Evolutionary conservation across 2,797 vertebrate genomes (phyloP), one percentile per base, ranked within the genome.

Genomic region (Pogonophryne albipinna): DNA sequence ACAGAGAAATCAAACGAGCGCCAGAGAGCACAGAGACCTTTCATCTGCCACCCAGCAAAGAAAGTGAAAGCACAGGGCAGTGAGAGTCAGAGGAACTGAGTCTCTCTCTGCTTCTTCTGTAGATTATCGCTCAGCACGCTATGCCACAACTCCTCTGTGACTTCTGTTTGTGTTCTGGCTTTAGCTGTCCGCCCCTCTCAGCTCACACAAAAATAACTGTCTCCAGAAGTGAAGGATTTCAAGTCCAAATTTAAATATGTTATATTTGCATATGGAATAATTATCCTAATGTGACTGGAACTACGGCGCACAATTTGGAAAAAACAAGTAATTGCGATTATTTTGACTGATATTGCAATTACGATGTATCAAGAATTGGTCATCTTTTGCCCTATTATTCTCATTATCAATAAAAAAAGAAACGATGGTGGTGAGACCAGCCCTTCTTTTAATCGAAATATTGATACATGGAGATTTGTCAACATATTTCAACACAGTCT

Each of bases 1-100:
- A 87, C 72, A 64, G 70, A 80, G 73, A 78, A 86, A 91, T 89
- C 83, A 89, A 82, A 91, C 76, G 89, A 75, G 78, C 20, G 61
- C 51, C 69, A 58, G 67, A 80, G 80, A 86, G 63, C 78, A 5
- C 59, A 47, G 66, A 83, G 76, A 79, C 66, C 76, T 90, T 91
- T 91, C 77, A 91, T 92, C 83, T 90, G 72, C 82, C 71, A 70
- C 78, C 19, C 34, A 82, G 83, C 75, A 85, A 79, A 81, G 64
- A 73, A 84, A 85, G 79, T 60, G 76, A 80, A 76, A 80, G 80
- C 78, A 82, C 58, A 74, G 83, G 66, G 64, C 78, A 74, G 76
- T 27, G 4, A 74, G 81, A 81, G 84, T 73, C 72, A 60, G 58
- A 75, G 50, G 60, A 76, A 69, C 19, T 14, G 19, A 78, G 63